A percentile compares a stretch with the other conserved stretches of the same genome.
These are phyloP conservation scores for Apteryx mantelli DNA, from an alignment of 2,113 vertebrate species.

Conservation along the genomic window DNA sequence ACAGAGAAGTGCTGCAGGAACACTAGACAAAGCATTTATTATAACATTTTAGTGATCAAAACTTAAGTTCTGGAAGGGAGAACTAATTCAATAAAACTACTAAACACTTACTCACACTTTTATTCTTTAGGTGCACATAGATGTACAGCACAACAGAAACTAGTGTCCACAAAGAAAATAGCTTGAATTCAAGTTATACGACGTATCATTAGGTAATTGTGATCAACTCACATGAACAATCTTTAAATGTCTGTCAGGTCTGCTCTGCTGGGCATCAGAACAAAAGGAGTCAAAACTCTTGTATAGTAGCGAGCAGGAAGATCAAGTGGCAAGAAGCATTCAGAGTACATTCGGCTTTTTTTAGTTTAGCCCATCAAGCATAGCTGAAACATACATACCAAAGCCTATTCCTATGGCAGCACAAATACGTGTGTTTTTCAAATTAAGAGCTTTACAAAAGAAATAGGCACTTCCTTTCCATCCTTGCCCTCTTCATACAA, in stretches of 20 bases:
- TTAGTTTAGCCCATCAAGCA: background rate
- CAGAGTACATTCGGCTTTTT: background rate
- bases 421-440: background rate
- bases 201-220: background rate
- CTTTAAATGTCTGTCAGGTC: background rate
- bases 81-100: background rate
- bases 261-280: background rate
- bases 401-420: background rate
- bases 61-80: background rate
- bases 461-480: conserved; percentile 38
- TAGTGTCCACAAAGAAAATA: background rate
- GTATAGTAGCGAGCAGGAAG: background rate
- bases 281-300: background rate
- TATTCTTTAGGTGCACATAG: background rate
- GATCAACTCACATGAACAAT: background rate
- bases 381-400: background rate
- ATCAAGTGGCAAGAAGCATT: background rate
- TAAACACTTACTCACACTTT: background rate
- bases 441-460: conserved; percentile 37
- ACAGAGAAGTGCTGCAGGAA: background rate
- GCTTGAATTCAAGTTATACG: background rate
- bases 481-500: conserved; percentile 52
- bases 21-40: background rate
- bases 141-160: background rate
- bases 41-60: background rate